Base-by-base conservation (phyloP, 2,113 vertebrate species). In the Uria lomvia region DNA sequence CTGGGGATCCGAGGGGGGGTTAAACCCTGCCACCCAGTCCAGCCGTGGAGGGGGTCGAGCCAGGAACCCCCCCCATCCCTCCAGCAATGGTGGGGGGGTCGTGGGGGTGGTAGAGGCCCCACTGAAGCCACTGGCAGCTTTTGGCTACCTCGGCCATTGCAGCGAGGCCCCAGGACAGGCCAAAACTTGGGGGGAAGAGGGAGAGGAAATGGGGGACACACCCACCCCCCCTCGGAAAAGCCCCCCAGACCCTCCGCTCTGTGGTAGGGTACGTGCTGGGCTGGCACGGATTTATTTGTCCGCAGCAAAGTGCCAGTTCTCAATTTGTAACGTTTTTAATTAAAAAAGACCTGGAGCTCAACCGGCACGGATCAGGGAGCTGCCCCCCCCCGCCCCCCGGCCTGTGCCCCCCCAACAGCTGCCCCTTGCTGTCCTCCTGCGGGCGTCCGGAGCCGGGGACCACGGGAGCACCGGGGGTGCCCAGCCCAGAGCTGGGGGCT, bases 31-130 rank as follows among this genome's bases (percentile, higher is more conserved):
- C 74, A 29, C 43, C 18, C 18, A 50, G 65, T 6, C 15, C 63
- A 60, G 38, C 30, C 2, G 1, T 8, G 27, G 19, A 67, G 30
- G 53, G 19, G 20, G 3, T 5, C 29, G 38, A 72, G 23, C 77
- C 68, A 56, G 15, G 7, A 38, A 80, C 10, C 34, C 59, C 65
- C 67, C 26, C 66, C 12, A 34, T 5, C 55, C 45, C 47, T 65
- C 75, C 62, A 40, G 30, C 38, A 29, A 7, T 0, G 2, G 0
- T 5, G 9, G 3, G 7, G 7, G 38, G 24, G 3, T 38, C 9
- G 8, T 5, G 2, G 34, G 21, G 52, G 30, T 30, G 45, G 36
- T 90, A 73, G 68, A 29, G 82, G 29, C 58, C 36, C 8, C 1
- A 0, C 55, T 8, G n/a, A 66, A 77, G 36, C 32, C 75, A 47